Conservation (phyloP, 2,888 invertebrate species). For the Copidosoma aretas region DNA sequence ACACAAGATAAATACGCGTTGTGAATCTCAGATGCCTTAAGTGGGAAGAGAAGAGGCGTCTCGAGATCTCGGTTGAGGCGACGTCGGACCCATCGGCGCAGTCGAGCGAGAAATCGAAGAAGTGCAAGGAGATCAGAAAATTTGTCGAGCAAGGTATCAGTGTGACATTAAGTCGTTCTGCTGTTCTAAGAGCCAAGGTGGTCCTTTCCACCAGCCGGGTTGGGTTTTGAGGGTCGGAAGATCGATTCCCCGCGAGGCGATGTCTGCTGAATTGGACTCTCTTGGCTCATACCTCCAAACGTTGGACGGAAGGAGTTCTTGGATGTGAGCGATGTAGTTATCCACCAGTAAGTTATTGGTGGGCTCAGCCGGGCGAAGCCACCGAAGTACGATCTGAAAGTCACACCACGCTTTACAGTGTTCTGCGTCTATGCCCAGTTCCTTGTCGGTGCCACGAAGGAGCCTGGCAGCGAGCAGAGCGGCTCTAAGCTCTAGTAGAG, state of each 20-base stretch:
- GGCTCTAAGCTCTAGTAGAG: constrained; percentile 3
- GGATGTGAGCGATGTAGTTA: neutral
- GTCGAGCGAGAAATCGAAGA: neutral
- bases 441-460: neutral
- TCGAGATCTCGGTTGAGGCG: neutral
- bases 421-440: neutral
- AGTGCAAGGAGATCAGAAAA: neutral
- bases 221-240: too few relatives aligned
- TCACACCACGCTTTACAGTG: neutral
- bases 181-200: neutral
- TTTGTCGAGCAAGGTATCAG: neutral
- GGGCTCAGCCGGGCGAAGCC: neutral
- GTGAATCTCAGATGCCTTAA: neutral
- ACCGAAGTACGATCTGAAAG: neutral
- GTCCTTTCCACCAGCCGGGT: neutral
- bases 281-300: neutral
- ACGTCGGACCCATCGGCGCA: neutral
- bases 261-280: neutral
- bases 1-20: neutral
- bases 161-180: neutral
- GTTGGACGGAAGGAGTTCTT: neutral
- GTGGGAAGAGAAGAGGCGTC: neutral
- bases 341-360: neutral
- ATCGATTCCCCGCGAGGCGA: neutral
- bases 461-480: neutral